A percentile compares a stretch with the other conserved stretches of the same genome.
These are phyloP conservation scores for Lasiurus borealis DNA, from an alignment of 2,113 vertebrate genomes.

Conservation along the genomic window DNA sequence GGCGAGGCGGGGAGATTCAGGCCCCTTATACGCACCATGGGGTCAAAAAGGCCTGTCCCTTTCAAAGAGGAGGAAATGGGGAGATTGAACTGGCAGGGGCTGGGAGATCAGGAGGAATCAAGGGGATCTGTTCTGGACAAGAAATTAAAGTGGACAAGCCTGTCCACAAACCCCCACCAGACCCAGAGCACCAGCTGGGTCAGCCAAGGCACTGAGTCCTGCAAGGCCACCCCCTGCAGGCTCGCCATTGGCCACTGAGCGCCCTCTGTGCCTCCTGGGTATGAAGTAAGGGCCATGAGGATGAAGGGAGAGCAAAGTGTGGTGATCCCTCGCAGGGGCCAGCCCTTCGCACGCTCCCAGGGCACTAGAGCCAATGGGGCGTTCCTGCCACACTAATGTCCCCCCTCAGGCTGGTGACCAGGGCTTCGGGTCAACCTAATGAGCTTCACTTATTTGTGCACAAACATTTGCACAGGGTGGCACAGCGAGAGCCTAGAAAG, in stretches of 20 bases:
- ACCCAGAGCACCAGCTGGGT: neutral
- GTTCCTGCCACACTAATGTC: neutral
- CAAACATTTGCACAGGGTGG: neutral
- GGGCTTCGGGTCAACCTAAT: too few species aligned
- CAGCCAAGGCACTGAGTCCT: neutral
- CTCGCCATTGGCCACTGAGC: fast-evolving
- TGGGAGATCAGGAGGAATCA: neutral
- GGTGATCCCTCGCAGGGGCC: neutral
- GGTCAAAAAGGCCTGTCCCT: neutral
- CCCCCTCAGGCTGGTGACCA: neutral
- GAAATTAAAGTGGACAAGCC: neutral
- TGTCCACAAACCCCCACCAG: neutral
- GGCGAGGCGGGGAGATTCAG: neutral
- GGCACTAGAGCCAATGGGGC: fast-evolving
- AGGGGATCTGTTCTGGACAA: neutral
- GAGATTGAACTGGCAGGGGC: neutral
- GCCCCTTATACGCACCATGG: too few species aligned
- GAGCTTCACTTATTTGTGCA: neutral
- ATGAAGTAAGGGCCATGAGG: neutral
- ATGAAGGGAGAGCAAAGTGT: neutral
- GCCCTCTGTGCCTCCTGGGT: neutral
- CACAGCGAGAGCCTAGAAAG: fast-evolving
- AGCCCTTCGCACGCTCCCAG: fast-evolving
- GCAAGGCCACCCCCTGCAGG: neutral
- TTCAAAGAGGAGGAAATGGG: neutral